phyloP scores from a whole-genome alignment of 2,113 vertebrate genomes.

The Centrocercus urophasianus region DNA sequence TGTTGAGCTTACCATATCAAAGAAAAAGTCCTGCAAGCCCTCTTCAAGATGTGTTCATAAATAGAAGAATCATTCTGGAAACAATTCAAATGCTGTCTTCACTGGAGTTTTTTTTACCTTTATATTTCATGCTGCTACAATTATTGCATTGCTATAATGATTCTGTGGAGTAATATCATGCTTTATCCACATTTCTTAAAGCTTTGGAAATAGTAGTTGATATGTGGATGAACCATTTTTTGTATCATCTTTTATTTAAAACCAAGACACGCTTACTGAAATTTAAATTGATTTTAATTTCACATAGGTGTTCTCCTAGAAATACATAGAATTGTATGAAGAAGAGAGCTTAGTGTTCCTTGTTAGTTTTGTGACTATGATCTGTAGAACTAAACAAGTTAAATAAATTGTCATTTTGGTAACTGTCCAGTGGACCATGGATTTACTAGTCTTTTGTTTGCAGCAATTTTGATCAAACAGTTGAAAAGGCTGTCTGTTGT shows the following conservation, averaged over 20 bases:
- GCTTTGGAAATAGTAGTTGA: not conserved
- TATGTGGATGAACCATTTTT: not conserved
- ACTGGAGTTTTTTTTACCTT: not conserved
- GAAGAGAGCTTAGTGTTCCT: conserved; percentile 12
- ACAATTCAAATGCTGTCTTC: not conserved
- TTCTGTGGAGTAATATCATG: not conserved
- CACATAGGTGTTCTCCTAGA: not conserved
- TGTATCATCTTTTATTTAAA: not conserved
- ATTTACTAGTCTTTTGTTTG: conserved; percentile 66
- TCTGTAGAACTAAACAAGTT: conserved; percentile 26
- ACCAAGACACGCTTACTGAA: not conserved
- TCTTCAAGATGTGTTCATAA: not conserved
- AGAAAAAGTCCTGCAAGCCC: not conserved
- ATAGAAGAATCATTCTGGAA: not conserved
- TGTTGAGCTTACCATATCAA: not conserved
- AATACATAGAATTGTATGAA: conserved; percentile 5
- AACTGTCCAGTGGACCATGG: conserved; percentile 51
- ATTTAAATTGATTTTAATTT: conserved; percentile 6
- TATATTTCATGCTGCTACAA: not conserved
- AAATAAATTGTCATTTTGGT: conserved; percentile 67
- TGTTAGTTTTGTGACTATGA: conserved; percentile 3
- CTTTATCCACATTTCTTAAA: not conserved
- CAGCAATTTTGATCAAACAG: conserved; percentile 64
- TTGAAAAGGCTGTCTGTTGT: conserved; percentile 38
- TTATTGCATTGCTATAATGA: not conserved